Evolutionary conservation across 2,888 invertebrate genomes (phyloP).

Genomic region (Malthinus flaveolus): DNA sequence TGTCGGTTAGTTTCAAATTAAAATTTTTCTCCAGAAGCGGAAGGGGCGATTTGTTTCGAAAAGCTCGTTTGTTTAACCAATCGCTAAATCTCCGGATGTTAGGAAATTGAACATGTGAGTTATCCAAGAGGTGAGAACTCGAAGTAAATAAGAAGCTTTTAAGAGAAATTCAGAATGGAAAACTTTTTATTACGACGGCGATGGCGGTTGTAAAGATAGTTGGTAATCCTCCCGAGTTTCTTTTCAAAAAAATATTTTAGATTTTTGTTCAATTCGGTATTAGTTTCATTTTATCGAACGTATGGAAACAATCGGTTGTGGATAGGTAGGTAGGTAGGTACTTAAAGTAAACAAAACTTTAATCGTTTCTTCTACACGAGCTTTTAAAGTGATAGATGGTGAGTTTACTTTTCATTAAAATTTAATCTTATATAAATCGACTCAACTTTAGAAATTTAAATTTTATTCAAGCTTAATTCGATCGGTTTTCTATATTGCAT

Average conservation of each 20-base stretch:
- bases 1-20: slow-evolving; percentile 1
- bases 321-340: too few relatives aligned
- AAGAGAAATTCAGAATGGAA: slow-evolving; percentile 26
- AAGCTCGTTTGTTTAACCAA: slow-evolving; percentile 17
- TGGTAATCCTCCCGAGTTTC: slow-evolving; percentile 16
- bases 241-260: slow-evolving; percentile 20
- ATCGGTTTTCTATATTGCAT: too few relatives aligned
- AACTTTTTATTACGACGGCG: slow-evolving; percentile 27
- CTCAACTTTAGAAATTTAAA: too few relatives aligned
- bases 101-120: slow-evolving; percentile 26
- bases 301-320: too few relatives aligned
- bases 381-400: too few relatives aligned
- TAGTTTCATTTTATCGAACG: background rate
- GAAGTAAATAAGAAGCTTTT: slow-evolving; percentile 28
- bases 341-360: too few relatives aligned
- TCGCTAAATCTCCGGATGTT: slow-evolving; percentile 18
- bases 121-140: slow-evolving; percentile 27
- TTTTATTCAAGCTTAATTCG: too few relatives aligned
- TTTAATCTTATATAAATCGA: too few relatives aligned
- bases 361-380: too few relatives aligned
- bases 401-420: too few relatives aligned
- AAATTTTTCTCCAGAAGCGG: background rate
- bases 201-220: slow-evolving; percentile 26
- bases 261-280: slow-evolving; percentile 23
- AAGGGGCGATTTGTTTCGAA: slow-evolving; percentile 12